These are phyloP conservation scores for Balearica regulorum DNA, from an alignment of 2,797 vertebrate genomes.

Conservation along the genomic window DNA sequence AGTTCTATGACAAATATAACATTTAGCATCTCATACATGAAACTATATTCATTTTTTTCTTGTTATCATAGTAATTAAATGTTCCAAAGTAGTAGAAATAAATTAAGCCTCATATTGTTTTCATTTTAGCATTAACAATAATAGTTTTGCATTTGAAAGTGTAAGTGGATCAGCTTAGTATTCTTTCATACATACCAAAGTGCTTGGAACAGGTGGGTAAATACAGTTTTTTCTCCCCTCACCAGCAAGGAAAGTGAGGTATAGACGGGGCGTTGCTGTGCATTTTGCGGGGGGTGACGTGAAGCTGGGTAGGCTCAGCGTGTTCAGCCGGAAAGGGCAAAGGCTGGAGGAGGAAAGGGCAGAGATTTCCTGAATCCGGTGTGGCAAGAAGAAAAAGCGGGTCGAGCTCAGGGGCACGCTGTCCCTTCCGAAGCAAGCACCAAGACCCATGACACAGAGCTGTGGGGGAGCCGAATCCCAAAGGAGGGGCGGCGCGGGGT, in stretches of 20 bases:
- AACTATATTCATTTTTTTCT: not conserved
- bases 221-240: not conserved
- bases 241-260: not conserved
- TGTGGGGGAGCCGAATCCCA: rapidly evolving
- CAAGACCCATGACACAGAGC: not conserved
- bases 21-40: not conserved
- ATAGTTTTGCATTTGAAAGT: not conserved
- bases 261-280: rapidly evolving
- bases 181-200: not conserved
- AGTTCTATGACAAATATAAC: not conserved
- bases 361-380: not conserved
- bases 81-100: not conserved
- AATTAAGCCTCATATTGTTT: not conserved
- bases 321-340: not conserved
- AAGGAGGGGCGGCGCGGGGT: rapidly evolving
- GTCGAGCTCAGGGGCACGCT: rapidly evolving
- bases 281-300: not conserved
- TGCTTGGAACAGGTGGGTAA: not conserved
- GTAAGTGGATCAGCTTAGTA: not conserved
- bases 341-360: not conserved
- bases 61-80: not conserved
- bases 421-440: not conserved
- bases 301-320: not conserved
- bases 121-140: not conserved
- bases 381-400: not conserved